Percentiles rank a stretch among this genome's conserved stretches.
phyloP scores from a whole-genome alignment of 1,140 invertebrate genomes.

The Sinella curviseta region DNA sequence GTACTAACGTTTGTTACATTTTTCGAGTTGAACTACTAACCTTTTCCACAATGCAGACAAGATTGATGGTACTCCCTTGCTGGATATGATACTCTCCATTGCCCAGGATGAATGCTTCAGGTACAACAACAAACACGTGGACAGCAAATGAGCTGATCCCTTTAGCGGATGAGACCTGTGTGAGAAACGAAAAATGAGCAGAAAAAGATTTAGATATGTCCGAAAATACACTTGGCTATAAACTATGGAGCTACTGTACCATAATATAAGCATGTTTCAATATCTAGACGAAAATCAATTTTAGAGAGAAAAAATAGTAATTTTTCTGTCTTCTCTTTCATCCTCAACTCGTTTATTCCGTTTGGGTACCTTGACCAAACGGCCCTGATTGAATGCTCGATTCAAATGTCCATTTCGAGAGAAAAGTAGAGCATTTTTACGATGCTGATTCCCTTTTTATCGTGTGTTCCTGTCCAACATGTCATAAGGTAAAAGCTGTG shows the following conservation, averaged over 20 bases:
- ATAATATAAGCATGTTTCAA: neutral
- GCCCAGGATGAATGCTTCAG: conserved; percentile 31
- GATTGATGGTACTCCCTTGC: conserved; percentile 28
- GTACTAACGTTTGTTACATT: too few relatives aligned
- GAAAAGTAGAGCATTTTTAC: neutral
- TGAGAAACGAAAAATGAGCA: conserved; percentile 37
- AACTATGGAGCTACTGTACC: neutral
- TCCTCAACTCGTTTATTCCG: too few relatives aligned
- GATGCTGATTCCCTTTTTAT: too few relatives aligned
- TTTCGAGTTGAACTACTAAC: neutral
- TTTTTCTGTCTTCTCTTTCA: too few relatives aligned
- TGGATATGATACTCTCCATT: conserved; percentile 31
- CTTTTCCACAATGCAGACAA: conserved; percentile 32
- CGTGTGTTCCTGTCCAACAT: too few relatives aligned
- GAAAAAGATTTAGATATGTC: neutral
- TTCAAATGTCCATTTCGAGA: neutral
- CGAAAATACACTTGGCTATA: neutral
- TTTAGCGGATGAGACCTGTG: conserved; percentile 24
- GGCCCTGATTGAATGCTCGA: conserved; percentile 3
- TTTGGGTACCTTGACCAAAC: too few relatives aligned
- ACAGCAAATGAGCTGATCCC: conserved; percentile 24
- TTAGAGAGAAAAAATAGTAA: too few relatives aligned
- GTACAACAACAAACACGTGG: conserved; percentile 28
- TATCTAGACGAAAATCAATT: too few relatives aligned
- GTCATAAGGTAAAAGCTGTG: neutral